Conservation (phyloP, 2,113 vertebrate genomes). For the Campylorhamphus procurvoides region DNA sequence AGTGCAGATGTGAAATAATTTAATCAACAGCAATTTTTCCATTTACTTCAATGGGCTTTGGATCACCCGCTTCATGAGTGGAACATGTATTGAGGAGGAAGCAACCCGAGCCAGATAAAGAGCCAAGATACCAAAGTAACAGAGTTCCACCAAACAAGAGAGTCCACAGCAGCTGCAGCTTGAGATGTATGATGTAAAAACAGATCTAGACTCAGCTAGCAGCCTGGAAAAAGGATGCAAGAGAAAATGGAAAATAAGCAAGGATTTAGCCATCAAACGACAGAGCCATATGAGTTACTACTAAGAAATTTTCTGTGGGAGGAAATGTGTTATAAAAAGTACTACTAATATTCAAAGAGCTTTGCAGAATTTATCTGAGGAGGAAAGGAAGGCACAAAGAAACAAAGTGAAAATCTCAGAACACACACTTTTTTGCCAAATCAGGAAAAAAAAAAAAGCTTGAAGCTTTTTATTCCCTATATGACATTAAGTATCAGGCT, state of each 20-base stretch:
- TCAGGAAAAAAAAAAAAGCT: not conserved
- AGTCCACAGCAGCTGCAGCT: slow-evolving; percentile 63
- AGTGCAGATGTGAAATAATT: slow-evolving; percentile 70
- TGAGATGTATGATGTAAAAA: slow-evolving; percentile 43
- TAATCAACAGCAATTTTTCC: slow-evolving; percentile 66
- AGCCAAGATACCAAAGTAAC: slow-evolving; percentile 68
- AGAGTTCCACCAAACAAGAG: slow-evolving; percentile 60
- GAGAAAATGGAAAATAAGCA: slow-evolving; percentile 15
- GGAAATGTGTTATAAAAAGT: not conserved
- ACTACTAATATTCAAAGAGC: not conserved
- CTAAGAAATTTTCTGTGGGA: not conserved
- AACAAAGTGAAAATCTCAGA: not conserved
- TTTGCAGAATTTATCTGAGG: not conserved
- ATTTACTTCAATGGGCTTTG: slow-evolving; percentile 70
- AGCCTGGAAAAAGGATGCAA: not conserved
- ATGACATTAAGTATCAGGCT: not conserved
- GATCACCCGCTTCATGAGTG: slow-evolving; percentile 60
- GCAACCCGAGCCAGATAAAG: slow-evolving; percentile 63
- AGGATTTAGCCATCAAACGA: not conserved
- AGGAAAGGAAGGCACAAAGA: slow-evolving; percentile 11
- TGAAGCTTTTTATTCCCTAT: slow-evolving; percentile 8
- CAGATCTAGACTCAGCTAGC: not conserved
- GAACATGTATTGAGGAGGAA: slow-evolving; percentile 64
- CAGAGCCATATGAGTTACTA: not conserved
- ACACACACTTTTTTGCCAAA: not conserved